Base-by-base conservation (phyloP, 2,888 invertebrate genomes). In the Apamea anceps region DNA sequence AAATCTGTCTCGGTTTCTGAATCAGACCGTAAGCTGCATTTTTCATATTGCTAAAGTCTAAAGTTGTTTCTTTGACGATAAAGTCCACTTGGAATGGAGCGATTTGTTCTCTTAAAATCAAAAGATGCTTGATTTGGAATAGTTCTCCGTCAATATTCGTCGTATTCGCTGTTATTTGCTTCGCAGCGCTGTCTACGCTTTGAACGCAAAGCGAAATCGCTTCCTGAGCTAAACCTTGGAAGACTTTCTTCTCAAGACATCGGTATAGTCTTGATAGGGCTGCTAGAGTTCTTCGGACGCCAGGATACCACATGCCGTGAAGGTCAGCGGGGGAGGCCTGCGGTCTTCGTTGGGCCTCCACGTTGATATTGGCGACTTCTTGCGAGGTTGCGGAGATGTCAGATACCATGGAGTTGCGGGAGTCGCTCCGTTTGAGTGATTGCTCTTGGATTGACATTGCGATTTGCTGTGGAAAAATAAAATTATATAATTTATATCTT, bases 271-370 rank as follows among this genome's bases (percentile, higher is more conserved):
- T 98, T 0, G 99, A 99, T 7, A 99, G 97, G 85, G 99, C 99
- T 37, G 99, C 99, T 32, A 99, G 95, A 0, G 99, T 99, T 68
- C 99, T 97, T 32, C 99, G 97, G 0, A 99, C 99, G 0, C 99
- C 99, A 0, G 99, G 99, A 95, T 99, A 99, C 99, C 99, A 99
- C 99, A 99, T 99, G 48, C 99, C 99, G 95, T 99, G 99, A 57
- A 99, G 97, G 97, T 99, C 99, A 0, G 99, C 99, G 0, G 99
- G 99, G 0, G 99, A 99, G 92, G 98, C 98, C 15, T 92, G 94
- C 25, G 96, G 90, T 81, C 95, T 74, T 1, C 95, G 83, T 63
- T 95, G 95, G 0, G 95, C 94, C 82, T 96, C 96, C 48, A 92
- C 96, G 80, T 97, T 97, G 67, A 98, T 97, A 88, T 97, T 97